A percentile compares a stretch with the other conserved stretches of the same genome.
Conservation (phyloP, 2,113 vertebrate genomes). For the Octodon degus region DNA sequence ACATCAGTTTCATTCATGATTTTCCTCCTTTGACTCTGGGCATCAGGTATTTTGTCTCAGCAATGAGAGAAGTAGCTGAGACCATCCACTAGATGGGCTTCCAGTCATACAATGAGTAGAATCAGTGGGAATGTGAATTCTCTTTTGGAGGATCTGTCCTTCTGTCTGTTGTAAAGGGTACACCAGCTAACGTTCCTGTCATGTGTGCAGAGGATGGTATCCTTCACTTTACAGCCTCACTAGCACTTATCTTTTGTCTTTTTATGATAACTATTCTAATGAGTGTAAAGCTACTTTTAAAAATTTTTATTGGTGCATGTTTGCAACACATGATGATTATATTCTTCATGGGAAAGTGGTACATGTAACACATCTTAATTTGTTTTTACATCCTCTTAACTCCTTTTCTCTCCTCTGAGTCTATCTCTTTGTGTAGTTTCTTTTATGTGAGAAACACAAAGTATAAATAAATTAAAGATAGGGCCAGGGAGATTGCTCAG, state of each 20-base stretch:
- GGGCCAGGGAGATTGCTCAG: too few relatives aligned
- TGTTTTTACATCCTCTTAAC: too few relatives aligned
- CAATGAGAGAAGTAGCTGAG: background rate
- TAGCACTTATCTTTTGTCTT: background rate
- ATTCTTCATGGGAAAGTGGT: background rate
- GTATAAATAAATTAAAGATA: too few relatives aligned
- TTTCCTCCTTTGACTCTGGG: background rate
- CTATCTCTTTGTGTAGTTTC: too few relatives aligned
- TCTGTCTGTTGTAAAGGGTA: background rate
- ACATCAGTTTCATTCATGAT: background rate
- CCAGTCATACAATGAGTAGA: background rate
- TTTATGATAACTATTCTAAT: background rate
- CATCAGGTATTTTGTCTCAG: background rate
- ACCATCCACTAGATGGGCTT: background rate
- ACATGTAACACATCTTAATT: background rate
- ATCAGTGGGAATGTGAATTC: background rate
- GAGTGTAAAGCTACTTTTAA: background rate
- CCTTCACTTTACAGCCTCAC: background rate
- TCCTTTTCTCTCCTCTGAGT: too few relatives aligned
- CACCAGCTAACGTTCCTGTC: background rate
- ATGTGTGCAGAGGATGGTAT: background rate
- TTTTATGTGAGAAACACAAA: too few relatives aligned
- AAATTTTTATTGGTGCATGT: background rate
- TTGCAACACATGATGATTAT: background rate
- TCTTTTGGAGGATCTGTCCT: background rate